phyloP scores from a whole-genome alignment of 2,797 vertebrate genomes.

The Novumbra hubbsi region DNA sequence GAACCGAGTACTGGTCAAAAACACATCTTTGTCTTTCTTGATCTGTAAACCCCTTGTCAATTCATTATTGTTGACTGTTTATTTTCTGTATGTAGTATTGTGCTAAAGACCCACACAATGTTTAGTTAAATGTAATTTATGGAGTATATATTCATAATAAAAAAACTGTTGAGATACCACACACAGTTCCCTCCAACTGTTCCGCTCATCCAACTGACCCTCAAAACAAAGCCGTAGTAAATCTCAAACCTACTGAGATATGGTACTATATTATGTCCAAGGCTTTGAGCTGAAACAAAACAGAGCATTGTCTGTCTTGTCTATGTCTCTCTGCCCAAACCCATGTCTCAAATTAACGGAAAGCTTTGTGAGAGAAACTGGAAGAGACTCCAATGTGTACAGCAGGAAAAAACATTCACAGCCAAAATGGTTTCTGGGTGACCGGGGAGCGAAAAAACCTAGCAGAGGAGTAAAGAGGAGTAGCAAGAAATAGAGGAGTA shows the following conservation, averaged over 20 bases:
- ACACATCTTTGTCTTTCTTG: too few species aligned
- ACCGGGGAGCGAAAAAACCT: not conserved
- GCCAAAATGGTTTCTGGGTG: constrained; percentile 2
- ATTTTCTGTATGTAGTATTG: not conserved
- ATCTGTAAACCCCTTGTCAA: too few species aligned
- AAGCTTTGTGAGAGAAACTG: constrained; percentile 1
- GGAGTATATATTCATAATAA: too few species aligned
- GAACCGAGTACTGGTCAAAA: not conserved
- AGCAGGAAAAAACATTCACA: constrained; percentile 3
- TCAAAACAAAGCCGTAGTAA: not conserved
- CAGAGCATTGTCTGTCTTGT: not conserved
- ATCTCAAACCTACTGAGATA: not conserved
- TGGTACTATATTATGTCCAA: not conserved
- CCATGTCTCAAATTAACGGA: not conserved
- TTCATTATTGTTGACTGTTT: not conserved
- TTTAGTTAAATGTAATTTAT: too few species aligned
- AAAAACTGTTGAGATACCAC: not conserved
- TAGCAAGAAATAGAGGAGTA: too few species aligned
- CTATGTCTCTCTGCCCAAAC: not conserved
- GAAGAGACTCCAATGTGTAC: not conserved
- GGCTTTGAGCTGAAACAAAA: not conserved
- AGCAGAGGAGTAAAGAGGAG: not conserved
- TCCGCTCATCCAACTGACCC: not conserved
- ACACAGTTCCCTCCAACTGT: not conserved
- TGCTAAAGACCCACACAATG: too few species aligned